Conservation (phyloP, 2,888 invertebrate species). For the Ditula angustiorana region DNA sequence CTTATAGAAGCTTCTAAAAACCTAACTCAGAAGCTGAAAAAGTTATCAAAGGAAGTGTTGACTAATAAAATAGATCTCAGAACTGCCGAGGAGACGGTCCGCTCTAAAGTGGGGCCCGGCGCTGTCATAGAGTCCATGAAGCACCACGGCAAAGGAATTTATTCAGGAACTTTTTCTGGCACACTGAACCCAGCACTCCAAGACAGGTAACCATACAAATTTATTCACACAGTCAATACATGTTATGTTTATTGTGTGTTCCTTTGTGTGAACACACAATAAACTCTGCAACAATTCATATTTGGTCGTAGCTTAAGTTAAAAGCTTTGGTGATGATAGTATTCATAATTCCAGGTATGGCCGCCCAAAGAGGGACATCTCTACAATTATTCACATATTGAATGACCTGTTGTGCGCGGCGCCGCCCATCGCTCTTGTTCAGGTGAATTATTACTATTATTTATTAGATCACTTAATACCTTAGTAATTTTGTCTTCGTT, state of each 20-base stretch:
- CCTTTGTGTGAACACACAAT: conserved; percentile 24
- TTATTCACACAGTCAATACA: conserved; percentile 16
- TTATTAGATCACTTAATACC: too few relatives aligned
- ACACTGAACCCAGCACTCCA: conserved; percentile 97
- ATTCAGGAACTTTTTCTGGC: conserved; percentile 98
- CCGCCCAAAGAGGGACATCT: conserved; percentile 96
- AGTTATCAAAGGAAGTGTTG: conserved; percentile 95
- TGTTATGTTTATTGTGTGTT: too few relatives aligned
- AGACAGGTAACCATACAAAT: conserved; percentile 85
- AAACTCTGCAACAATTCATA: conserved; percentile 14
- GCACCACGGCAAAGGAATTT: conserved; percentile 97
- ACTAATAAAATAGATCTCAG: conserved; percentile 87
- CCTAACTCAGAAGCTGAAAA: conserved; percentile 95
- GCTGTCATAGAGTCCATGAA: conserved; percentile 96
- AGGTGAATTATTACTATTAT: conserved; percentile 61
- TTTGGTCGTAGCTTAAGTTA: conserved; percentile 23
- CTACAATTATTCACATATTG: conserved; percentile 97
- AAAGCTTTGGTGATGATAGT: neutral
- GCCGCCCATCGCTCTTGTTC: conserved; percentile 86
- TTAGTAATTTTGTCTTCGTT: too few relatives aligned
- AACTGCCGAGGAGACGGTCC: conserved; percentile 78
- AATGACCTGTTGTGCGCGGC: conserved; percentile 97
- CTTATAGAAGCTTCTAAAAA: conserved; percentile 96
- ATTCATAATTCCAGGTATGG: conserved; percentile 87
- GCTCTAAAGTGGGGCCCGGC: conserved; percentile 84